Evolutionary conservation across 2,888 invertebrate genomes (phyloP).

Genomic region (Drosophila pseudotalamancana): DNA sequence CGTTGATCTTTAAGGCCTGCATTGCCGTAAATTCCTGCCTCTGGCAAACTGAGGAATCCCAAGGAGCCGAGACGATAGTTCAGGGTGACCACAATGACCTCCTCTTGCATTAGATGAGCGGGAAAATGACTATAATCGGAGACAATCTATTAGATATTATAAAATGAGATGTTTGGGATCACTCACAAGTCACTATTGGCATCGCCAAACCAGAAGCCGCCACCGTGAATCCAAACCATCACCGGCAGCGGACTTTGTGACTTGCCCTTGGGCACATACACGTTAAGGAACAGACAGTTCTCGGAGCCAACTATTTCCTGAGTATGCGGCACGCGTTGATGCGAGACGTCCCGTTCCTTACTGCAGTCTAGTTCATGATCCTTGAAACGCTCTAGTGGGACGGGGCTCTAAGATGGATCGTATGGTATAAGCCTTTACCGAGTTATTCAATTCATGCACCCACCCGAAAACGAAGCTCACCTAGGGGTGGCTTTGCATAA

Average conservation of each 20-base stretch:
- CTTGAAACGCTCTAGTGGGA: conserved; percentile 75
- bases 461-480: conserved; percentile 83
- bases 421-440: neutral
- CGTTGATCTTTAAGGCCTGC: conserved; percentile 83
- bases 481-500: conserved; percentile 86
- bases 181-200: conserved; percentile 81
- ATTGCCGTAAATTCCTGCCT: conserved; percentile 82
- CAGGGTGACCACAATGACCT: conserved; percentile 82
- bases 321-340: conserved; percentile 77
- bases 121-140: conserved; percentile 76
- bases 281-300: conserved; percentile 82
- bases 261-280: conserved; percentile 78
- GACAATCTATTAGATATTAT: fast-evolving
- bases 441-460: neutral
- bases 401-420: conserved; percentile 68
- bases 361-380: conserved; percentile 79
- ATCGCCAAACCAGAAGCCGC: conserved; percentile 80
- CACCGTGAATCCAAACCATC: conserved; percentile 84
- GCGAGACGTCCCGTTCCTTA: conserved; percentile 74
- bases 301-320: conserved; percentile 77
- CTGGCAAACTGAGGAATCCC: conserved; percentile 82
- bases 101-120: conserved; percentile 79
- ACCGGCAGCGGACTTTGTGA: conserved; percentile 68
- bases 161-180: too few relatives aligned
- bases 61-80: conserved; percentile 83